A percentile compares a stretch with the other conserved stretches of the same genome.
Evolutionary conservation across 2,113 vertebrate genomes (phyloP).

Genomic region (Herpetotheres cachinnans): DNA sequence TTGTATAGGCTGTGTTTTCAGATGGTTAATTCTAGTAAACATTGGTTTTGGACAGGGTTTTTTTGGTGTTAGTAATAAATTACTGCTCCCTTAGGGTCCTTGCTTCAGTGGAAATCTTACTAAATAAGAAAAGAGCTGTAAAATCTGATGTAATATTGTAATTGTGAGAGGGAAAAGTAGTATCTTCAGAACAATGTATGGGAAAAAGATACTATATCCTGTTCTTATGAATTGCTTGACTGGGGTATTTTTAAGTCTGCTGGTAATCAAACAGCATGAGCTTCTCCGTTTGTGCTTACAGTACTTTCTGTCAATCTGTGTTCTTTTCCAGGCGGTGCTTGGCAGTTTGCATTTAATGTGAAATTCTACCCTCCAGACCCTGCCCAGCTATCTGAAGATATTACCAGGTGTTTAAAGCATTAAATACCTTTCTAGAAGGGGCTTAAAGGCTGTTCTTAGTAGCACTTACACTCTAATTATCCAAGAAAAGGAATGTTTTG

Average conservation of each 20-base stretch:
- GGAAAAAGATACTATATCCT: background rate
- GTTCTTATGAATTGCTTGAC: background rate
- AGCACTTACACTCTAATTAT: background rate
- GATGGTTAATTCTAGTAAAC: background rate
- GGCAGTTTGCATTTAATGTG: conserved; percentile 96
- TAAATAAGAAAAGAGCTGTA: background rate
- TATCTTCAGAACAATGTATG: fast-evolving
- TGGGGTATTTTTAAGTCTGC: background rate
- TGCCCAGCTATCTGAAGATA: conserved; percentile 92
- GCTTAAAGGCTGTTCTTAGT: background rate
- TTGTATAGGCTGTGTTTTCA: background rate
- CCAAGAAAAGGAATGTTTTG: background rate
- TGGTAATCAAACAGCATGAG: background rate
- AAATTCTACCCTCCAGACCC: conserved; percentile 99
- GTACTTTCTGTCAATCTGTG: background rate
- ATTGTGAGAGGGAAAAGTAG: background rate
- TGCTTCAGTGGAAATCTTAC: background rate
- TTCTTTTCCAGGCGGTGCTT: conserved; percentile 84
- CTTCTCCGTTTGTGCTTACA: background rate
- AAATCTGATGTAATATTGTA: background rate
- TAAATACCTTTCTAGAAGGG: background rate
- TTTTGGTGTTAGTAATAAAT: background rate
- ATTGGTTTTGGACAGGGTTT: background rate
- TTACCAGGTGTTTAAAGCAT: conserved; percentile 85
- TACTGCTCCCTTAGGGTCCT: background rate